phyloP scores from a whole-genome alignment of 1,140 invertebrate genomes.

The Ceratosolen solmsi region DNA sequence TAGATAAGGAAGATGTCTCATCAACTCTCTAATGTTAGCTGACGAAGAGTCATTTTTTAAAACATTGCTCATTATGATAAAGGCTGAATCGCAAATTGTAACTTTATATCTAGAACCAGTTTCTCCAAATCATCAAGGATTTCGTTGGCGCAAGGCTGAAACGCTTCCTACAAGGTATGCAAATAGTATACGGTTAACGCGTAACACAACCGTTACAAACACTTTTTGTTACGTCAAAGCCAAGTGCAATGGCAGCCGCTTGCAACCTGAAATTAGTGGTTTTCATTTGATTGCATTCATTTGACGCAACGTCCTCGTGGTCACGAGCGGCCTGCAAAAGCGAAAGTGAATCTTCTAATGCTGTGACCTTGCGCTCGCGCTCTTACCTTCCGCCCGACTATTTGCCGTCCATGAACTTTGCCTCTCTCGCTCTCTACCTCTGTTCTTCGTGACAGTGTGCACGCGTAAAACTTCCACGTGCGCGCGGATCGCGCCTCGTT shows the following conservation, averaged over 20 bases:
- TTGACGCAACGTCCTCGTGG: background rate
- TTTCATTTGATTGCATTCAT: background rate
- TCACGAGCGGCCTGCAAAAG: background rate
- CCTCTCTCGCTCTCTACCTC: background rate
- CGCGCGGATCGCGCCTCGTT: background rate
- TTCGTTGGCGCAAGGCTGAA: background rate
- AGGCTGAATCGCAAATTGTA: background rate
- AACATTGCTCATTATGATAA: background rate
- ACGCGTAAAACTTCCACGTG: conserved; percentile 14
- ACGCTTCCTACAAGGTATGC: background rate
- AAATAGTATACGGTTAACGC: background rate
- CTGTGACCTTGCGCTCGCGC: conserved; percentile 21
- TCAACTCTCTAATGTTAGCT: no score
- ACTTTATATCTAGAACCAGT: background rate
- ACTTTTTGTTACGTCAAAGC: background rate
- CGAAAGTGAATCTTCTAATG: conserved; percentile 23
- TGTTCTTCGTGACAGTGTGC: background rate
- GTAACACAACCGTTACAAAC: background rate
- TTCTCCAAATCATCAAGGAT: background rate
- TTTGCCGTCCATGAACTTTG: conserved; percentile 35
- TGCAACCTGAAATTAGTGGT: background rate
- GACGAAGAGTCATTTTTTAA: background rate
- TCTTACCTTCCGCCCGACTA: conserved; percentile 13
- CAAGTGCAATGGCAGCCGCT: background rate
- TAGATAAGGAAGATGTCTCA: no score